A percentile compares a stretch with the other conserved stretches of the same genome.
Conservation (phyloP, 2,113 vertebrate species). For the Silurus glanis region DNA sequence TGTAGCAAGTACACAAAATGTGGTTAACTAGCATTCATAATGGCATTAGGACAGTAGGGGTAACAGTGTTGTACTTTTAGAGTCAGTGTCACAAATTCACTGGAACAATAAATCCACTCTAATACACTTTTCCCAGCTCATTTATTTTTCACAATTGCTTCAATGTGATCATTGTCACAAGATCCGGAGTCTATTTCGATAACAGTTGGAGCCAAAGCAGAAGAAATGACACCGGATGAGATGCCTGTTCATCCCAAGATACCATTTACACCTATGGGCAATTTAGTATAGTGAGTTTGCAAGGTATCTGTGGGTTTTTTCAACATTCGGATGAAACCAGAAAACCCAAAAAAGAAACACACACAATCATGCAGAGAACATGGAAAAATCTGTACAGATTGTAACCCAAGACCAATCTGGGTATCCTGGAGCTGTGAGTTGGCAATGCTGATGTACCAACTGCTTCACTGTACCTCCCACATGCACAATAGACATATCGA, state of each 20-base stretch:
- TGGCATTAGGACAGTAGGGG: not conserved
- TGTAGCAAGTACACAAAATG: not conserved
- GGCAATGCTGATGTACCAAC: not conserved
- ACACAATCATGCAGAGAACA: not conserved
- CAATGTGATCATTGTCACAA: not conserved
- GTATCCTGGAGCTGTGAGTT: not conserved
- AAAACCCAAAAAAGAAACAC: not conserved
- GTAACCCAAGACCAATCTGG: not conserved
- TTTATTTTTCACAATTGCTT: not conserved
- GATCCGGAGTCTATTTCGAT: not conserved
- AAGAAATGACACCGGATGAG: not conserved
- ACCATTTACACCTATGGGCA: not conserved
- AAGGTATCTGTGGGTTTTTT: not conserved
- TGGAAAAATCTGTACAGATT: not conserved
- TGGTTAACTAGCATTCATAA: not conserved
- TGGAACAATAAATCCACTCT: not conserved
- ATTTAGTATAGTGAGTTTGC: not conserved
- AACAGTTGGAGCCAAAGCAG: not conserved
- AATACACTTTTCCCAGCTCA: not conserved
- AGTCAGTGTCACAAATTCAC: not conserved
- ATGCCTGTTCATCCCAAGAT: not conserved
- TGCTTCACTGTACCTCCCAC: not conserved
- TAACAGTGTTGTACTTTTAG: not conserved
- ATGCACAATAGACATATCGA: not conserved
- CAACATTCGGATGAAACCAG: not conserved